Base-by-base conservation (phyloP, 2,888 invertebrate genomes). In the Taphrorychus bicolor region DNA sequence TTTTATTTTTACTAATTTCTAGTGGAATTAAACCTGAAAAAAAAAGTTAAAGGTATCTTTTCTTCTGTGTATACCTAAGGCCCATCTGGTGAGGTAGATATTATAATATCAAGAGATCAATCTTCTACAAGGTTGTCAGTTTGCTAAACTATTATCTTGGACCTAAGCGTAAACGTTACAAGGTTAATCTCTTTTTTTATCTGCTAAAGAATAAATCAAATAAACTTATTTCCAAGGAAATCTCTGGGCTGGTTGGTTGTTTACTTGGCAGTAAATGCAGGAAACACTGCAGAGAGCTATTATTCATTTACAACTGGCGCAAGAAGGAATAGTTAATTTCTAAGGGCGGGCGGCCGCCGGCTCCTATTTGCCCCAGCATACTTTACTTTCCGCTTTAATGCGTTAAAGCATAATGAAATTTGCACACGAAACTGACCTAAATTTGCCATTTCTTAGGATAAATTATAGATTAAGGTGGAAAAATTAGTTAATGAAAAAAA, bases 271-370 rank as follows among this genome's bases (percentile, higher is more conserved):
- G 32, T 32, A 32, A 45, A 11, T 51, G 24, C 59, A 65, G 52
- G 57, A 57, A 66, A 60, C 16, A 61, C 60, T 66, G 66, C 66
- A 65, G 59, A 59, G 59, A 52, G 66, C 52, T 19, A 66, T 66
- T 66, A 66, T 57, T 66, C 66, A 66, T 66, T 66, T 61, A 61
- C 66, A 66, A 61, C 61, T 57, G 66, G 66, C 32, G 66, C 61
- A 60, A 61, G 45, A 41, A 61, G 22, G 61, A 61, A 66, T 66
- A 61, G 66, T 66, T 61, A 66, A 61, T 66, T 66, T 65, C 65
- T 41, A 59, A 53, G 42, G 53, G 53, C 62, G 52, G 52, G 5
- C 16, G 40, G 18, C 60, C 17, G 62, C 7, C 58, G 23, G 64
- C 40, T 49, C 18, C 58, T 66, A 66, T 66, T 66, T 66, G 45